Evolutionary conservation across 2,888 invertebrate genomes (phyloP).

Genomic region (Drosophila lacicola): DNA sequence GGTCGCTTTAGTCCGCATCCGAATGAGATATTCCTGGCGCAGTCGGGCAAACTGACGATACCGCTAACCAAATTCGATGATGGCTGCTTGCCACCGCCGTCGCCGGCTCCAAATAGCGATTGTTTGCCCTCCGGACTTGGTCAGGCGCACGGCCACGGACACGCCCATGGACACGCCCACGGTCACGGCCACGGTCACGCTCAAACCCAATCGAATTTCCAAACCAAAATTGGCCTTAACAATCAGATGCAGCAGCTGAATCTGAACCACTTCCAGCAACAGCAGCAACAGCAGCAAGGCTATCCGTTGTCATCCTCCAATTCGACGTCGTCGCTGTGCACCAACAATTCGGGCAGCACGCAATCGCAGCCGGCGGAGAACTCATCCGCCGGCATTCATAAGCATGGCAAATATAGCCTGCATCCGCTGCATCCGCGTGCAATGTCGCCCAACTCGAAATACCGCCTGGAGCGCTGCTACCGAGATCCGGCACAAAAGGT

Average conservation of each 20-base stretch:
- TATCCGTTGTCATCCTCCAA: conserved; percentile 46
- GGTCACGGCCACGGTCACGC: background rate
- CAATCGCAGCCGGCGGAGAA: conserved; percentile 39
- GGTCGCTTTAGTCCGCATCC: conserved; percentile 76
- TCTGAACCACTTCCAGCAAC: conserved; percentile 44
- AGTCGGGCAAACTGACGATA: conserved; percentile 59
- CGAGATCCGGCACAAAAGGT: conserved; percentile 68
- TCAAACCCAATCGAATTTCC: conserved; percentile 18
- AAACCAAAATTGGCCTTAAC: conserved; percentile 9
- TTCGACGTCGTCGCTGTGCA: conserved; percentile 51
- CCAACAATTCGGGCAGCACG: conserved; percentile 32
- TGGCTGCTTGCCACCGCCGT: conserved; percentile 84
- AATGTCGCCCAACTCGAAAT: conserved; percentile 83
- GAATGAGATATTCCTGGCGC: conserved; percentile 67
- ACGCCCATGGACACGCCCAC: background rate
- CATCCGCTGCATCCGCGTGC: conserved; percentile 67
- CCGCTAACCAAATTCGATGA: conserved; percentile 80
- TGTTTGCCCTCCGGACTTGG: conserved; percentile 75
- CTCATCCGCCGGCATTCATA: conserved; percentile 21
- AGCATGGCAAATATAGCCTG: conserved; percentile 32
- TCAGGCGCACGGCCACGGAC: conserved; percentile 9
- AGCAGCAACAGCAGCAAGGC: conserved; percentile 16
- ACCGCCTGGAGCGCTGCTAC: conserved; percentile 82
- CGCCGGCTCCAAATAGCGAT: conserved; percentile 85
- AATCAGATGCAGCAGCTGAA: conserved; percentile 43